Conservation (phyloP, 2,113 vertebrate species). For the Sphaerodactylus townsendi region DNA sequence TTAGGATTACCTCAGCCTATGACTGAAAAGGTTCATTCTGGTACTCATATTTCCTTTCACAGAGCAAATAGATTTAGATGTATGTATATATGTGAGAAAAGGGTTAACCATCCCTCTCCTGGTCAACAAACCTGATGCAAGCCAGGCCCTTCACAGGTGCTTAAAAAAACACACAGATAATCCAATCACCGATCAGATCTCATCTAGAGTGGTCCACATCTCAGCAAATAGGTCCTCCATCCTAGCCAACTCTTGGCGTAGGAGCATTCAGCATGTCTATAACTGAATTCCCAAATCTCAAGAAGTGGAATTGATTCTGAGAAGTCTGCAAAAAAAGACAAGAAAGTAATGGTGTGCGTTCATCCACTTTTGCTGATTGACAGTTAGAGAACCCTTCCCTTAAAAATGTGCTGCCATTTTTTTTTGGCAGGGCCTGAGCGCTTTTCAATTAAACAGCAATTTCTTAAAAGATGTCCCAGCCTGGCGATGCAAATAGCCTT, state of each 20-base stretch:
- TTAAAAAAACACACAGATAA: too few relatives aligned
- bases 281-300: neutral
- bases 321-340: neutral
- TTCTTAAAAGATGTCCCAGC: conserved; percentile 14
- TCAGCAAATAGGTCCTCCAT: neutral
- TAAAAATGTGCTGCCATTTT: neutral
- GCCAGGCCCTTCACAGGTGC: too few relatives aligned
- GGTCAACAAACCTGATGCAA: too few relatives aligned
- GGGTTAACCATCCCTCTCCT: too few relatives aligned
- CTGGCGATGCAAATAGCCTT: neutral
- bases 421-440: neutral
- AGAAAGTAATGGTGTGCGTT: neutral
- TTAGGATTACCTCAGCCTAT: too few relatives aligned
- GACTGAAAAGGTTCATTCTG: too few relatives aligned
- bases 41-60: too few relatives aligned
- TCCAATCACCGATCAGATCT: too few relatives aligned
- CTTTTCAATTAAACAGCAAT: conserved; percentile 1
- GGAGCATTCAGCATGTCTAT: neutral
- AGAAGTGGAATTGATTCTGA: neutral
- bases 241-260: neutral
- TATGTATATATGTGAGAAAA: too few relatives aligned
- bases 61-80: too few relatives aligned
- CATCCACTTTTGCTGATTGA: neutral
- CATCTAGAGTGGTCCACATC: neutral
- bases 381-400: neutral